phyloP scores from a whole-genome alignment of 2,888 invertebrate species.

The Eupelmus urozonus region DNA sequence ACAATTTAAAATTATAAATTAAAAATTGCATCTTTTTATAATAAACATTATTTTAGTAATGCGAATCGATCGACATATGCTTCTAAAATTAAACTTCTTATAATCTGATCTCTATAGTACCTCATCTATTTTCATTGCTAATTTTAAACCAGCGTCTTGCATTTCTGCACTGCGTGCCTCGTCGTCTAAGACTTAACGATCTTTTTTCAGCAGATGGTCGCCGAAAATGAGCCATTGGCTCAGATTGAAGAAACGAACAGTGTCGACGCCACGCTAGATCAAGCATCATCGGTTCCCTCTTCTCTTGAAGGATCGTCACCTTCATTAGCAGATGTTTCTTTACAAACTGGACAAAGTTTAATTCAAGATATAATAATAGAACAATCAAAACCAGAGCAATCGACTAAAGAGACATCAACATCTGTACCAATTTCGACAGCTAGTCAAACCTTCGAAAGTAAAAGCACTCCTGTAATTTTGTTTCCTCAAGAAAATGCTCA shows the following conservation, averaged over 20 bases:
- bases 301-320: slow-evolving; percentile 67
- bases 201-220: slow-evolving; percentile 65
- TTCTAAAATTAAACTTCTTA: slow-evolving; percentile 58
- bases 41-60: slow-evolving; percentile 20
- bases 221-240: slow-evolving; percentile 62
- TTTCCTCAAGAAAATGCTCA: slow-evolving; percentile 61
- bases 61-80: slow-evolving; percentile 55
- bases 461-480: slow-evolving; percentile 55
- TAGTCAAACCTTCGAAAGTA: slow-evolving; percentile 66
- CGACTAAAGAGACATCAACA: slow-evolving; percentile 72
- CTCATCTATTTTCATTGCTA: slow-evolving; percentile 59
- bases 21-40: not conserved
- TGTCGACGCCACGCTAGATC: slow-evolving; percentile 72
- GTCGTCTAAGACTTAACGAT: slow-evolving; percentile 55
- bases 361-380: slow-evolving; percentile 63
- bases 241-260: slow-evolving; percentile 62
- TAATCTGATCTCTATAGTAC: slow-evolving; percentile 48
- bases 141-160: slow-evolving; percentile 56
- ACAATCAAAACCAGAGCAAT: slow-evolving; percentile 65
- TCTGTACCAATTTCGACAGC: slow-evolving; percentile 65
- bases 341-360: slow-evolving; percentile 74
- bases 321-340: slow-evolving; percentile 73
- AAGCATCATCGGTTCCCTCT: slow-evolving; percentile 72
- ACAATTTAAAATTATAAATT: not conserved
- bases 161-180: slow-evolving; percentile 52